Evolutionary conservation across 1,140 invertebrate genomes (phyloP), one percentile per base, ranked within the genome.

Genomic region (Dinoponera quadriceps): DNA sequence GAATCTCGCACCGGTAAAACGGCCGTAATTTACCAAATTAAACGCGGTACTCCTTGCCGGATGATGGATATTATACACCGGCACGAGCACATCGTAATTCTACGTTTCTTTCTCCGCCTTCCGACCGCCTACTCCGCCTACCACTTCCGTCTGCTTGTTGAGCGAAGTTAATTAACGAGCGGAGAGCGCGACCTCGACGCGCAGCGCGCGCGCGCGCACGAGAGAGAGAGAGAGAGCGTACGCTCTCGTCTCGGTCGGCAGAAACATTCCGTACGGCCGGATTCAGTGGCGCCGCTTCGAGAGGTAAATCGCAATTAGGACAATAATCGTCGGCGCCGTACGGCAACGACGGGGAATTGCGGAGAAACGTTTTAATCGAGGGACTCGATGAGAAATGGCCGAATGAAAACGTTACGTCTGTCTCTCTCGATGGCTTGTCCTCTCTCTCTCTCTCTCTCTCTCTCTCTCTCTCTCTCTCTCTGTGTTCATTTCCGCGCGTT

Each of bases 161-260:
- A 22, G 25, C n/a, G 13, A 69, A 80, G 75, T 80, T 80, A 80
- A 80, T 80, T 69, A 80, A 80, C 65, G 75, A 78, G 74, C 73
- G 74, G 18, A 55, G 65, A 63, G 59, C 63, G 59, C 63, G 49
- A 22, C 27, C 44, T 14, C 63, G 62, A n/a, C 27, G 69, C 33
- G 69, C 38, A 73, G 25, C 44, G 29, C 11, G 29, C 48, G 18
- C 22, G 55, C 44, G n/a, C 72, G 63, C n/a, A n/a, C n/a, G n/a
- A n/a, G n/a, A n/a, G n/a, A n/a, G n/a, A n/a, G n/a, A n/a, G n/a
- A n/a, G n/a, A n/a, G n/a, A n/a, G n/a, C n/a, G n/a, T n/a, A n/a
- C n/a, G n/a, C n/a, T n/a, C n/a, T n/a, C n/a, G n/a, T n/a, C n/a
- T 3, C 51, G n/a, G 11, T 22, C 14, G 38, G 3, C 3, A 20